Evolutionary conservation across 2,113 vertebrate genomes (phyloP).

Genomic region (Nothobranchius furzeri): DNA sequence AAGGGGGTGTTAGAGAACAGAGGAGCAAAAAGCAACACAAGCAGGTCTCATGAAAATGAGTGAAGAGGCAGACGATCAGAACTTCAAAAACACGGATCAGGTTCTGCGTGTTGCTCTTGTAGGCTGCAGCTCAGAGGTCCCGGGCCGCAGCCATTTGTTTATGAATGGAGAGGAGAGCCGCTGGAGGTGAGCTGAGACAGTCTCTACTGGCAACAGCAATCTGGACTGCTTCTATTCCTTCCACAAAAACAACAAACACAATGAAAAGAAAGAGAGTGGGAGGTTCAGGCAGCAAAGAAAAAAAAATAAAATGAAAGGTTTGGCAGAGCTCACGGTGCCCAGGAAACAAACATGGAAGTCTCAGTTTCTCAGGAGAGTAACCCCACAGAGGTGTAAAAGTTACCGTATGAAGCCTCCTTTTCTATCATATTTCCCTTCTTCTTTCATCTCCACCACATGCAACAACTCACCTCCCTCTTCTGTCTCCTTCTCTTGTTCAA

Average conservation of each 20-base stretch:
- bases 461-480: conserved; percentile 10
- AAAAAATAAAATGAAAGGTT: conserved; percentile 27
- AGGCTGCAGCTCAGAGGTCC: conserved; percentile 53
- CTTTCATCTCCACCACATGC: conserved; percentile 5
- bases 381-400: conserved; percentile 25
- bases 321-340: conserved; percentile 57
- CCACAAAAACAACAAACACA: conserved; percentile 71
- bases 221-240: conserved; percentile 68
- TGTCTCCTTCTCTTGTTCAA: conserved; percentile 26
- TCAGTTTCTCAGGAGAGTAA: conserved; percentile 66
- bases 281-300: conserved; percentile 32
- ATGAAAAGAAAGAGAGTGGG: conserved; percentile 56
- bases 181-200: conserved; percentile 71
- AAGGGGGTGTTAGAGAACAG: conserved; percentile 14
- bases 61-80: conserved; percentile 10
- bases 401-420: neutral
- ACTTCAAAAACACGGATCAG: conserved; percentile 45
- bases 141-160: conserved; percentile 64
- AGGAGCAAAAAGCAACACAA: conserved; percentile 40
- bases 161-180: conserved; percentile 64
- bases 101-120: conserved; percentile 63
- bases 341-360: conserved; percentile 69
- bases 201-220: conserved; percentile 73
- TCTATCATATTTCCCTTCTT: neutral
- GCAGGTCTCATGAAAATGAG: conserved; percentile 41